phyloP scores from a whole-genome alignment of 2,113 vertebrate species.

The Pithys albifrons region DNA sequence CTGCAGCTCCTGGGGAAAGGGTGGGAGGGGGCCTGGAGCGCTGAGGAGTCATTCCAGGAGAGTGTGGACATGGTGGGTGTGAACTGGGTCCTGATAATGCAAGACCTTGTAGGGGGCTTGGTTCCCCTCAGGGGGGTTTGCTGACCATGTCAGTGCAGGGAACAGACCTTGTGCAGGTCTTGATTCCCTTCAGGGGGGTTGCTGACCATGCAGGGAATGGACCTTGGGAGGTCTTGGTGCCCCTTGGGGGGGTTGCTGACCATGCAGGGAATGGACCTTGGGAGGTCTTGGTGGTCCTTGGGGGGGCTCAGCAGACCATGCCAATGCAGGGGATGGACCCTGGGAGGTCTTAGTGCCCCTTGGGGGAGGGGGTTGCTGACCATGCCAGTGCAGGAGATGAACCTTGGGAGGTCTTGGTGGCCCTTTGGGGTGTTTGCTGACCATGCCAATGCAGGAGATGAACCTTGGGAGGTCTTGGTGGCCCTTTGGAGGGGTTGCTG shows the following conservation, averaged over 20 bases:
- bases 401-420: background rate
- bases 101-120: background rate
- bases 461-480: background rate
- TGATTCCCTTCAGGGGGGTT: background rate
- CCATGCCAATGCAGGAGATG: background rate
- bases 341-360: background rate
- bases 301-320: background rate
- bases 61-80: fast-evolving
- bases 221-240: background rate
- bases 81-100: background rate
- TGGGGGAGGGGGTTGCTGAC: too few species aligned
- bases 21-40: background rate
- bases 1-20: background rate
- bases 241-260: fast-evolving
- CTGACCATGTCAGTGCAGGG: background rate
- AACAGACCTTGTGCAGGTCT: background rate
- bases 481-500: too few species aligned
- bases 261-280: too few species aligned
- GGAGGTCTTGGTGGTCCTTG: too few species aligned
- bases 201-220: background rate
- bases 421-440: background rate
- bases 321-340: background rate
- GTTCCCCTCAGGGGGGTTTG: background rate
- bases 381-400: background rate
- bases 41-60: background rate